phyloP scores from a whole-genome alignment of 1,140 invertebrate genomes.

The Helicoverpa armigera region DNA sequence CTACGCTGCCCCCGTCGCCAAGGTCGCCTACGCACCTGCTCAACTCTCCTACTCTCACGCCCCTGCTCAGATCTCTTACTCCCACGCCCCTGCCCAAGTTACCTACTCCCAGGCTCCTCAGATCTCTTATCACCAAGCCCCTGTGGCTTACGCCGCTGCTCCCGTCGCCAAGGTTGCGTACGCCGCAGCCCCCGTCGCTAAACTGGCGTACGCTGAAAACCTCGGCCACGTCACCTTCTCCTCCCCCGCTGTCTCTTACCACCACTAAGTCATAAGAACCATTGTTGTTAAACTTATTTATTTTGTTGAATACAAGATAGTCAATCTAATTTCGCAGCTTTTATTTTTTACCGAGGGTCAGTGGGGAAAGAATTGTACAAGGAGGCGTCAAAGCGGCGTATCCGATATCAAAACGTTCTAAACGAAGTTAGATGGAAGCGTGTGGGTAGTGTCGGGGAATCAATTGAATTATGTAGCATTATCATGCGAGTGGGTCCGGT shows the following conservation, averaged over 20 bases:
- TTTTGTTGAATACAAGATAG: constrained; percentile 69
- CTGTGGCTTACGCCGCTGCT: constrained; percentile 59
- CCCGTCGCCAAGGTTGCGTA: constrained; percentile 62
- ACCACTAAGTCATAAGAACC: constrained; percentile 65
- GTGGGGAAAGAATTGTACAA: constrained; percentile 71
- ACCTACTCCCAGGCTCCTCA: constrained; percentile 60
- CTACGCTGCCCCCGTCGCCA: constrained; percentile 63
- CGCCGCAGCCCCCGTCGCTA: constrained; percentile 56
- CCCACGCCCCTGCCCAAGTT: constrained; percentile 63
- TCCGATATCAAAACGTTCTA: constrained; percentile 85
- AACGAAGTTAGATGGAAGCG: constrained; percentile 83
- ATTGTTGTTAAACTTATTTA: constrained; percentile 65
- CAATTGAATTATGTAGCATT: constrained; percentile 86
- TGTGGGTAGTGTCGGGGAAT: constrained; percentile 84
- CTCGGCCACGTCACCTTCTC: constrained; percentile 70
- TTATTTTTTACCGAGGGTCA: constrained; percentile 56
- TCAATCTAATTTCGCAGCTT: constrained; percentile 56
- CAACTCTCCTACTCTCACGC: constrained; percentile 69
- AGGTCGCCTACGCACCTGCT: constrained; percentile 57
- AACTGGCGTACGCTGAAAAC: constrained; percentile 58
- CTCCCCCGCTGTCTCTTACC: constrained; percentile 72
- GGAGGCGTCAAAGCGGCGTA: constrained; percentile 79
- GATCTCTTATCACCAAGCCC: constrained; percentile 62
- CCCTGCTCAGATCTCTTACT: constrained; percentile 69
- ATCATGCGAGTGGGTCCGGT: constrained; percentile 81